Evolutionary conservation across 2,113 vertebrate species (phyloP).

Genomic region (Oreochromis tanganicae): DNA sequence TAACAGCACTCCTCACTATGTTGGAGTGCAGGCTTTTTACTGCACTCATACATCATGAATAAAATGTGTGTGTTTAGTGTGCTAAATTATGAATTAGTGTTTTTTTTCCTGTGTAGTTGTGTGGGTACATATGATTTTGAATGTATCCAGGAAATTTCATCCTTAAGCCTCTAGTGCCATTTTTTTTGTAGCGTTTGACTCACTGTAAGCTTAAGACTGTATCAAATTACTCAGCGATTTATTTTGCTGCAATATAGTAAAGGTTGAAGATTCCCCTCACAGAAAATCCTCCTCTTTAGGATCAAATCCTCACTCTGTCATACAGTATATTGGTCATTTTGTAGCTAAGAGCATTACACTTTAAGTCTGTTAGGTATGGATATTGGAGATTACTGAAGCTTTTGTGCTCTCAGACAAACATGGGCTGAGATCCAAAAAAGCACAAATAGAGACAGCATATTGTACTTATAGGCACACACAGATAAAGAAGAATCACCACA

Average conservation of each 20-base stretch:
- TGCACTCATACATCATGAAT: slow-evolving; percentile 32
- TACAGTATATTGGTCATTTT: slow-evolving; percentile 21
- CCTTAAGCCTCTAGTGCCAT: neutral
- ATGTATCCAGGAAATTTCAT: neutral
- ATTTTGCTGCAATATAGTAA: slow-evolving; percentile 25
- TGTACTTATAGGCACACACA: neutral
- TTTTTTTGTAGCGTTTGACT: neutral
- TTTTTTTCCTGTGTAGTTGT: neutral
- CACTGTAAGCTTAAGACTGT: slow-evolving; percentile 2
- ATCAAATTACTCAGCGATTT: slow-evolving; percentile 34
- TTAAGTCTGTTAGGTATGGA: slow-evolving; percentile 53
- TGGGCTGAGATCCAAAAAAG: neutral
- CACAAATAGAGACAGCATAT: neutral
- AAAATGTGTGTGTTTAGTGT: slow-evolving; percentile 15
- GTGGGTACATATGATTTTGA: neutral
- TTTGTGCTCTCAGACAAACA: neutral
- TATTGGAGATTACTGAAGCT: slow-evolving; percentile 27
- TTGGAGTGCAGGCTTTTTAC: neutral
- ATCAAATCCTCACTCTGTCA: slow-evolving; percentile 18
- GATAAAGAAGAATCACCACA: neutral
- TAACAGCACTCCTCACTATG: slow-evolving; percentile 20
- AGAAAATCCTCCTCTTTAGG: slow-evolving; percentile 29
- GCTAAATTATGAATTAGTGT: slow-evolving; percentile 35
- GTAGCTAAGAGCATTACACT: slow-evolving; percentile 40
- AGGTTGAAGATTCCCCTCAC: slow-evolving; percentile 20